A percentile compares a stretch with the other conserved stretches of the same genome.
phyloP scores from a whole-genome alignment of 1,140 invertebrate species.

The Armadillidium nasatum region DNA sequence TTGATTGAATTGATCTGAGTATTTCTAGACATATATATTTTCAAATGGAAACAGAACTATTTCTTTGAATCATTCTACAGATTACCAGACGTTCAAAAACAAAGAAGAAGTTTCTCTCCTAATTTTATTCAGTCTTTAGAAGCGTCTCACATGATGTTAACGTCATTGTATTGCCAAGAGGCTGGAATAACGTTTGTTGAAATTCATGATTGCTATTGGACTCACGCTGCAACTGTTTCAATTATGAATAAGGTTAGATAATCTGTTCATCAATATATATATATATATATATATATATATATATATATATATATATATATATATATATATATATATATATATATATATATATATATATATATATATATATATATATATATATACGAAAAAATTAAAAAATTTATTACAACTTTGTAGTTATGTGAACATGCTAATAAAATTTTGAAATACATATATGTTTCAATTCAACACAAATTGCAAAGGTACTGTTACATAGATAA shows the following conservation, averaged over 20 bases:
- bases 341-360: not conserved
- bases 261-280: not conserved
- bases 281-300: not conserved
- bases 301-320: not conserved
- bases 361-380: not conserved
- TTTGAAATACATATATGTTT: too few relatives aligned
- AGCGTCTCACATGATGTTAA: constrained; percentile 99
- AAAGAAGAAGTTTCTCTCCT: constrained; percentile 96
- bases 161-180: constrained; percentile 77
- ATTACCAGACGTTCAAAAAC: constrained; percentile 79
- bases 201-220: constrained; percentile 99
- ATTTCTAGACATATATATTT: too few relatives aligned
- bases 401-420: too few relatives aligned
- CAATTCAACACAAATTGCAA: too few relatives aligned
- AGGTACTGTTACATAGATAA: too few relatives aligned
- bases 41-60: not conserved
- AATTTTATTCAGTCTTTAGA: constrained; percentile 99
- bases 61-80: constrained; percentile 52
- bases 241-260: constrained; percentile 76
- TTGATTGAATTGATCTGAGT: too few relatives aligned
- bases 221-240: constrained; percentile 80
- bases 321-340: not conserved
- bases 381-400: too few relatives aligned
- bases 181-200: constrained; percentile 86
- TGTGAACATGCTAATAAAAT: too few relatives aligned